phyloP scores from a whole-genome alignment of 2,888 invertebrate species.

The Dasypogon diadema region DNA sequence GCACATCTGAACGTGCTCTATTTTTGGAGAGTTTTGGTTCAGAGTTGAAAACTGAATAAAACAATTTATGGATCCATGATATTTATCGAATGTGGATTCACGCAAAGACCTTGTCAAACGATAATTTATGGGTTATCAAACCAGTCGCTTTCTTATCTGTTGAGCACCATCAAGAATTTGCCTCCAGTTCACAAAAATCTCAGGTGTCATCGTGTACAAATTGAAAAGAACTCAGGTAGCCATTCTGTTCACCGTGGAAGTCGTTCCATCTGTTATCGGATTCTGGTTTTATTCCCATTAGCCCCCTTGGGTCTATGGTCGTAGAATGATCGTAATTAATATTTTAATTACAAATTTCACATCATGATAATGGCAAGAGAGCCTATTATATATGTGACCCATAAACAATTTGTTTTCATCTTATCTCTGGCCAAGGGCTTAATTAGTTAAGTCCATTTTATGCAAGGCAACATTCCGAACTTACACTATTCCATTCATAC shows the following conservation, averaged over 20 bases:
- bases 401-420: conserved; percentile 42
- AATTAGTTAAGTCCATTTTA: conserved; percentile 22
- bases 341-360: conserved; percentile 45
- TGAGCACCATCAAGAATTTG: conserved; percentile 16
- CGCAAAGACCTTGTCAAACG: conserved; percentile 19
- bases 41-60: too few species aligned
- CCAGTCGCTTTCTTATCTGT: conserved; percentile 14
- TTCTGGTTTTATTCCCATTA: conserved; percentile 17
- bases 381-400: conserved; percentile 11
- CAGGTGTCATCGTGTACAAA: conserved; percentile 38
- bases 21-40: neutral
- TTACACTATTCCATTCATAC: conserved; percentile 11
- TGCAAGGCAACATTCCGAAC: conserved; percentile 16
- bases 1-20: neutral
- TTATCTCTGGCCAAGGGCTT: conserved; percentile 40
- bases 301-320: conserved; percentile 5
- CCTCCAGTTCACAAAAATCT: neutral
- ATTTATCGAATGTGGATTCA: conserved; percentile 18
- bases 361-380: conserved; percentile 29
- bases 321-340: conserved; percentile 39
- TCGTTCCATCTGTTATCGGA: neutral
- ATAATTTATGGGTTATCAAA: conserved; percentile 15
- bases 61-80: neutral
- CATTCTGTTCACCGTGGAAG: neutral
- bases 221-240: conserved; percentile 43